Conservation (phyloP, 2,113 vertebrate species). For the Dromas ardeola region DNA sequence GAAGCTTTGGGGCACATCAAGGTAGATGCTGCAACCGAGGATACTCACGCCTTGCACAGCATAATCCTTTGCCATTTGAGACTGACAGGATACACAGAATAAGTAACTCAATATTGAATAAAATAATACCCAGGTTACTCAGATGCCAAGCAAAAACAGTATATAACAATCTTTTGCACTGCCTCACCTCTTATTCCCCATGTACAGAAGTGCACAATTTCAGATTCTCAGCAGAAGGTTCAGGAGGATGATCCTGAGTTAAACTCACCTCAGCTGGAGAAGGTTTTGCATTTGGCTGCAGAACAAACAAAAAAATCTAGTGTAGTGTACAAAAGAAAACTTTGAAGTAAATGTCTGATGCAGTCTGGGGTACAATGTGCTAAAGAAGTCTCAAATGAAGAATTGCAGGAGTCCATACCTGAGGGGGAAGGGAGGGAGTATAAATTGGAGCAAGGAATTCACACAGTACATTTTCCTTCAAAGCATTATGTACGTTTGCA, state of each 20-base stretch:
- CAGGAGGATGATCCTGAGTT: background rate
- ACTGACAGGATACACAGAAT: background rate
- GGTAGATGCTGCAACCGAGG: background rate
- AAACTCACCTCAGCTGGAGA: background rate
- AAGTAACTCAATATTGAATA: background rate
- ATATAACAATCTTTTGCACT: no score
- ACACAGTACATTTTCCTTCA: background rate
- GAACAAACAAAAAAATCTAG: constrained; percentile 40
- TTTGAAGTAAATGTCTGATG: constrained; percentile 21
- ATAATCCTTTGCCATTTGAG: background rate
- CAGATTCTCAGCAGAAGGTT: background rate
- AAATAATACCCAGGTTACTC: background rate
- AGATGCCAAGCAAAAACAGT: background rate
- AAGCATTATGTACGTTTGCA: background rate
- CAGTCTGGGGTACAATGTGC: background rate
- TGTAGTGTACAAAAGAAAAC: background rate
- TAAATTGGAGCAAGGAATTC: background rate
- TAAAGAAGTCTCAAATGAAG: background rate
- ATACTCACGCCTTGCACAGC: background rate
- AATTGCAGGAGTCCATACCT: background rate
- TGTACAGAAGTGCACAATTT: background rate
- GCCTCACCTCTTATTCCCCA: background rate
- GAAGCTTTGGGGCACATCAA: background rate
- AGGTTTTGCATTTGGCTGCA: constrained; percentile 53
- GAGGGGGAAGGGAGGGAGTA: background rate